Evolutionary conservation across 2,113 vertebrate species (phyloP).

Genomic region (Epinephelus cyanopodus): DNA sequence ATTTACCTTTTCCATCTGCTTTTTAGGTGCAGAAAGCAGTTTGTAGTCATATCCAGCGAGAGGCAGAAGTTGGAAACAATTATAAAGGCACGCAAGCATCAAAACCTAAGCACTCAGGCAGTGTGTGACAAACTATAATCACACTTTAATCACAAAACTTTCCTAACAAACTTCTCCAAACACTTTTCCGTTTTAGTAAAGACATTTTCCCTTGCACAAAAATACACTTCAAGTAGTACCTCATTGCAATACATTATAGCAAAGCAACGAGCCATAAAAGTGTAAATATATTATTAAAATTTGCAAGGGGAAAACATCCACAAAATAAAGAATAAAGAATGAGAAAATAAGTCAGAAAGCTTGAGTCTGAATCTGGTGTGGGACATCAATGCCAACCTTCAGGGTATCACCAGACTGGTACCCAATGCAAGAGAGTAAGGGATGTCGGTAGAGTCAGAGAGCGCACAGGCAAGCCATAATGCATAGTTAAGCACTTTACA

Average conservation of each 20-base stretch:
- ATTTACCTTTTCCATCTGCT: slow-evolving; percentile 36
- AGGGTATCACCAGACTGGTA: background rate
- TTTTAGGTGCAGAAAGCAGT: background rate
- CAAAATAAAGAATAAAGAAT: background rate
- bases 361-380: background rate
- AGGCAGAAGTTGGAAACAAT: background rate
- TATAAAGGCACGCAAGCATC: background rate
- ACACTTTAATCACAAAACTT: background rate
- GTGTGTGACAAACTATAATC: background rate
- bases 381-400: background rate
- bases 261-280: background rate
- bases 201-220: background rate
- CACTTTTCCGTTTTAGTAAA: background rate
- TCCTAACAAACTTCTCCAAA: background rate
- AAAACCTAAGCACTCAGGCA: background rate
- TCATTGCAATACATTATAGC: background rate
- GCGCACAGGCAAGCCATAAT: background rate
- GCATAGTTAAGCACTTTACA: slow-evolving; percentile 1
- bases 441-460: background rate
- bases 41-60: background rate
- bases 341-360: background rate
- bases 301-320: background rate
- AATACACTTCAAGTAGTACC: background rate
- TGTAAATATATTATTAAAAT: background rate
- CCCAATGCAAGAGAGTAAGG: background rate